phyloP scores from a whole-genome alignment of 2,113 vertebrate species.

The Sarotherodon lohbergeri region DNA sequence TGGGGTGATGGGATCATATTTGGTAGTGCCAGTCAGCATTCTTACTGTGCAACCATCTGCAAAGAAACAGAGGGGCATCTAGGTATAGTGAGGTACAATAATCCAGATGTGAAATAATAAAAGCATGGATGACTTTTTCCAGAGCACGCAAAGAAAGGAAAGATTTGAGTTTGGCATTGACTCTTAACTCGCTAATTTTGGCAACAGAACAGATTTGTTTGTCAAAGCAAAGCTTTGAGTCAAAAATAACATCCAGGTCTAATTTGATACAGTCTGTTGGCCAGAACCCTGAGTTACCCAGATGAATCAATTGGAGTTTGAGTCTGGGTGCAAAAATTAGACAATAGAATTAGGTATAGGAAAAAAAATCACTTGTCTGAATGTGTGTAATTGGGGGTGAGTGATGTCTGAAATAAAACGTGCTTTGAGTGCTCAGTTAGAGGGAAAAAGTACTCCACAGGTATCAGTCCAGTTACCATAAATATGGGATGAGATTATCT shows the following conservation, averaged over 20 bases:
- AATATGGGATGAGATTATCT: not conserved
- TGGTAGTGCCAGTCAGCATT: not conserved
- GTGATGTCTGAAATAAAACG: not conserved
- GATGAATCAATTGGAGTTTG: rapidly evolving
- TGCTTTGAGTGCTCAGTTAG: not conserved
- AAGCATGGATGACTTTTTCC: rapidly evolving
- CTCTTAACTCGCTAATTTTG: not conserved
- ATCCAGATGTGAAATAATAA: not conserved
- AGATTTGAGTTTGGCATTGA: not conserved
- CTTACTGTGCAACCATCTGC: not conserved
- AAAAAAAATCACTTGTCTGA: not conserved
- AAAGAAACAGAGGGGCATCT: not conserved
- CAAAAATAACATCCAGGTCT: not conserved
- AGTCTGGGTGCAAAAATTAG: not conserved
- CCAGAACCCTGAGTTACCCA: not conserved
- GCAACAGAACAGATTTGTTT: not conserved
- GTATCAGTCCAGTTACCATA: not conserved
- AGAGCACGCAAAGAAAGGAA: not conserved
- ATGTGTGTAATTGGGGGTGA: rapidly evolving
- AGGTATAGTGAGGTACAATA: not conserved
- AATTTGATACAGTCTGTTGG: not conserved
- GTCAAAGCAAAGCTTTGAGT: not conserved
- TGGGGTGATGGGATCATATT: rapidly evolving
- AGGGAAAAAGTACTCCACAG: not conserved
- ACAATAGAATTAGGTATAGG: rapidly evolving